A percentile compares a stretch with the other conserved stretches of the same genome.
Evolutionary conservation across 2,888 invertebrate species (phyloP).

Genomic region (Hyposoter didymator): DNA sequence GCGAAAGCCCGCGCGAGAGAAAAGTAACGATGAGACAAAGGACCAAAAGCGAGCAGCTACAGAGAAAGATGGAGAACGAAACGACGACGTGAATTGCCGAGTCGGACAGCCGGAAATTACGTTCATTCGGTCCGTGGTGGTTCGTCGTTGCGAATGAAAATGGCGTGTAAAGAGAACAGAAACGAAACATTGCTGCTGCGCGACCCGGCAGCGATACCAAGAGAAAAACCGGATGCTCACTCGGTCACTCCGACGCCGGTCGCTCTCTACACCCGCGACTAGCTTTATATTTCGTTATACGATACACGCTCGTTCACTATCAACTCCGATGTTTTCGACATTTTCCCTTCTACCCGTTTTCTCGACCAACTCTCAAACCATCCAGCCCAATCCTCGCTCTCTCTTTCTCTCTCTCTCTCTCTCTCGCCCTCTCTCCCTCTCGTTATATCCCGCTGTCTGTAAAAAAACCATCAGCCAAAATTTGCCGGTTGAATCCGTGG

Average conservation of each 20-base stretch:
- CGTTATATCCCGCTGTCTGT: not conserved
- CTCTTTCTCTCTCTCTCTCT: not conserved
- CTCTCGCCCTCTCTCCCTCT: not conserved
- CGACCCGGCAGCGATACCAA: slow-evolving; percentile 15
- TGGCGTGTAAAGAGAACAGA: slow-evolving; percentile 28
- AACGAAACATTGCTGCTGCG: slow-evolving; percentile 36
- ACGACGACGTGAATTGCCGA: slow-evolving; percentile 74
- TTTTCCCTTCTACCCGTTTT: slow-evolving; percentile 36
- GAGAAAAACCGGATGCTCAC: slow-evolving; percentile 63
- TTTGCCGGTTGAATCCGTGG: slow-evolving; percentile 31
- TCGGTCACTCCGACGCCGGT: slow-evolving; percentile 58
- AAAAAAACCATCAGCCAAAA: slow-evolving; percentile 12
- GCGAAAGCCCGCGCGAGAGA: slow-evolving; percentile 1
- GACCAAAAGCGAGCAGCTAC: slow-evolving; percentile 13
- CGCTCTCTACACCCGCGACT: slow-evolving; percentile 9
- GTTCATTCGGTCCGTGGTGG: slow-evolving; percentile 65
- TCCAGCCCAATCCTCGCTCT: not conserved
- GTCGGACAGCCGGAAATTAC: slow-evolving; percentile 76
- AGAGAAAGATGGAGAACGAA: slow-evolving; percentile 34
- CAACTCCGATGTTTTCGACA: slow-evolving; percentile 64
- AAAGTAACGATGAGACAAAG: slow-evolving; percentile 17
- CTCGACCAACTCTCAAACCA: not conserved
- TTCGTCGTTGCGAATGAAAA: slow-evolving; percentile 49
- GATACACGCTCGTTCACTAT: slow-evolving; percentile 11
- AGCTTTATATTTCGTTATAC: slow-evolving; percentile 25